Percentiles rank a stretch among this genome's conserved stretches.
These are phyloP conservation scores for Globodera rostochiensis DNA, from an alignment of 1,140 invertebrate species.

Conservation along the genomic window DNA sequence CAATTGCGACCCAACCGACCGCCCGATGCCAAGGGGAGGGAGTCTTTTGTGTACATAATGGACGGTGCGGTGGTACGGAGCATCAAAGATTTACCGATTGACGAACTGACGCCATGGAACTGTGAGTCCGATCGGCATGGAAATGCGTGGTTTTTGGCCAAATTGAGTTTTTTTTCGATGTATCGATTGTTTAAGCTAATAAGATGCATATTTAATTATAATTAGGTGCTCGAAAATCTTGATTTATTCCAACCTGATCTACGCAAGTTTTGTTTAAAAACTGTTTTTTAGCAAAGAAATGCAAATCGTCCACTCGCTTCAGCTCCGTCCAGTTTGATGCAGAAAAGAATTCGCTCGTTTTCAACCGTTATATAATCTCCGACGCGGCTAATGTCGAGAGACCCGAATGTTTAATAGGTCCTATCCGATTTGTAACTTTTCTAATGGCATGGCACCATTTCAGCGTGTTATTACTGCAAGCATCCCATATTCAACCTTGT, in stretches of 20 bases:
- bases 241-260: too few relatives aligned
- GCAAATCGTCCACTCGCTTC: constrained; percentile 42
- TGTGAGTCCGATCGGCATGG: constrained; percentile 13
- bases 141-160: not conserved
- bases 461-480: constrained; percentile 40
- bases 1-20: constrained; percentile 33
- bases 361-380: constrained; percentile 37
- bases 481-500: constrained; percentile 35
- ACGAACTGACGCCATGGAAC: constrained; percentile 43
- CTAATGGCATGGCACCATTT: not conserved
- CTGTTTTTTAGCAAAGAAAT: constrained; percentile 30
- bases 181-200: not conserved
- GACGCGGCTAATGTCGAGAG: constrained; percentile 29
- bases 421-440: not conserved
- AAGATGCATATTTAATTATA: not conserved
- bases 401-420: constrained; percentile 31
- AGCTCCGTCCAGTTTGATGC: constrained; percentile 24
- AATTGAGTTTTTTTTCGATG: not conserved
- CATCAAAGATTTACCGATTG: constrained; percentile 38
- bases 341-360: constrained; percentile 26
- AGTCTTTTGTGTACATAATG: constrained; percentile 36
- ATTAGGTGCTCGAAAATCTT: not conserved
- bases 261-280: too few relatives aligned
- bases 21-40: constrained; percentile 32
- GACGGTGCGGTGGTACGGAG: constrained; percentile 29